Evolutionary conservation across 2,888 invertebrate genomes (phyloP).

Genomic region (Nineta flava): DNA sequence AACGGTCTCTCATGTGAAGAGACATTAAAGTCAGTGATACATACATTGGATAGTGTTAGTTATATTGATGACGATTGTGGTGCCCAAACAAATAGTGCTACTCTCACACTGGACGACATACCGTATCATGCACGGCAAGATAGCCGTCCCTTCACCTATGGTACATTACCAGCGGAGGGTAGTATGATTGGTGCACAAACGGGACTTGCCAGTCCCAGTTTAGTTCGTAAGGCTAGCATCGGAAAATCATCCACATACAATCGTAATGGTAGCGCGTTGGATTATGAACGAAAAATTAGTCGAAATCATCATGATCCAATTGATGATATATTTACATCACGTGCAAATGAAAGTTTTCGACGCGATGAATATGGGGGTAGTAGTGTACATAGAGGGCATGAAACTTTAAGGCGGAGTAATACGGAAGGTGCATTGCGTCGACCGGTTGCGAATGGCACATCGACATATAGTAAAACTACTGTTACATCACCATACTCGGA

Average conservation of each 20-base stretch:
- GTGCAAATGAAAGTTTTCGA: conserved; percentile 23
- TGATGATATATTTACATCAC: conserved; percentile 27
- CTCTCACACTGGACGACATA: conserved; percentile 40
- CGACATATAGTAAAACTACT: conserved; percentile 18
- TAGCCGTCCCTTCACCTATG: conserved; percentile 81
- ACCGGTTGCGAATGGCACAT: conserved; percentile 18
- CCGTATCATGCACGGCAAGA: conserved; percentile 86
- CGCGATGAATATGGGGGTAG: conserved; percentile 17
- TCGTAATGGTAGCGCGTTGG: conserved; percentile 9
- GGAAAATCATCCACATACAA: conserved; percentile 15
- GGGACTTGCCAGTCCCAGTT: conserved; percentile 67
- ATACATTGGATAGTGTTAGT: conserved; percentile 22
- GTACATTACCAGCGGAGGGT: conserved; percentile 29
- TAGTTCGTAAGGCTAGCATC: conserved; percentile 56
- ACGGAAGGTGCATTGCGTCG: conserved; percentile 25
- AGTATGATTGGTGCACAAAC: conserved; percentile 52
- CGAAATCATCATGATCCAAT: conserved; percentile 21
- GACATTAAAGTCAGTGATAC: conserved; percentile 7
- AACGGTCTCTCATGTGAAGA: conserved; percentile 26
- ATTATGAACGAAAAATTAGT: conserved; percentile 9
- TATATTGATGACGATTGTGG: conserved; percentile 24
- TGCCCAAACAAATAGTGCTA: conserved; percentile 13
- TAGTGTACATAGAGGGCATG: conserved; percentile 15
- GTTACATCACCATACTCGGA: conserved; percentile 26
- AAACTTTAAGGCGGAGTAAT: conserved; percentile 26